phyloP scores from a whole-genome alignment of 2,888 invertebrate genomes.

The Sphaeridia pumilis region DNA sequence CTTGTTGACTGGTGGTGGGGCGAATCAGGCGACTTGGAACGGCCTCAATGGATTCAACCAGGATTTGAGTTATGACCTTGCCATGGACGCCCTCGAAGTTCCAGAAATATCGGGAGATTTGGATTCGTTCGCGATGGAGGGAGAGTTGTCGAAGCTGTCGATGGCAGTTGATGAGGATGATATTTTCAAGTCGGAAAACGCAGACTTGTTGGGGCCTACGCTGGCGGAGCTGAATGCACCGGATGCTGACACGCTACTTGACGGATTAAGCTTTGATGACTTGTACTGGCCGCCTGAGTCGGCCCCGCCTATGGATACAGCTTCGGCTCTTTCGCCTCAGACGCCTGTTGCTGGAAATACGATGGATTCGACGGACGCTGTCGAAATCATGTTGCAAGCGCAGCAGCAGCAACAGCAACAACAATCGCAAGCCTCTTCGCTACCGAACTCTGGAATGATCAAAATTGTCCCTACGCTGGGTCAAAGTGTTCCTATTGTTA shows the following conservation, averaged over 20 bases:
- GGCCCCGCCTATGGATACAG: slow-evolving; percentile 28
- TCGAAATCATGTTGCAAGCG: slow-evolving; percentile 21
- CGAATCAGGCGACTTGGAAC: slow-evolving; percentile 18
- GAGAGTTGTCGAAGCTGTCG: slow-evolving; percentile 34
- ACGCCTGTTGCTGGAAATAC: slow-evolving; percentile 27
- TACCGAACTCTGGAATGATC: slow-evolving; percentile 19
- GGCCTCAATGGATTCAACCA: slow-evolving; percentile 8
- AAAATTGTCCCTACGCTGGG: slow-evolving; percentile 22
- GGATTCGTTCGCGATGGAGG: slow-evolving; percentile 28
- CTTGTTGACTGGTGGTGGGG: background rate
- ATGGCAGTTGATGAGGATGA: slow-evolving; percentile 60
- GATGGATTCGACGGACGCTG: slow-evolving; percentile 24
- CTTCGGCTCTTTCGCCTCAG: slow-evolving; percentile 35
- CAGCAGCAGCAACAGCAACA: slow-evolving; percentile 17
- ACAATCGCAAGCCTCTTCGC: slow-evolving; percentile 33
- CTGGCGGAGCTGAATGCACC: slow-evolving; percentile 75
- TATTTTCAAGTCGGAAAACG: slow-evolving; percentile 77
- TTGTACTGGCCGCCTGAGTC: slow-evolving; percentile 58
- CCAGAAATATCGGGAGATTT: slow-evolving; percentile 11
- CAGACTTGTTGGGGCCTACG: slow-evolving; percentile 71
- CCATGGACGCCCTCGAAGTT: slow-evolving; percentile 27
- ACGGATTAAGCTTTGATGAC: slow-evolving; percentile 78
- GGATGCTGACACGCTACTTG: slow-evolving; percentile 61
- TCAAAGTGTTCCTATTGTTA: slow-evolving; percentile 30
- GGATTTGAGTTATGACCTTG: slow-evolving; percentile 15